phyloP scores from a whole-genome alignment of 2,113 vertebrate genomes.

The Junco hyemalis region DNA sequence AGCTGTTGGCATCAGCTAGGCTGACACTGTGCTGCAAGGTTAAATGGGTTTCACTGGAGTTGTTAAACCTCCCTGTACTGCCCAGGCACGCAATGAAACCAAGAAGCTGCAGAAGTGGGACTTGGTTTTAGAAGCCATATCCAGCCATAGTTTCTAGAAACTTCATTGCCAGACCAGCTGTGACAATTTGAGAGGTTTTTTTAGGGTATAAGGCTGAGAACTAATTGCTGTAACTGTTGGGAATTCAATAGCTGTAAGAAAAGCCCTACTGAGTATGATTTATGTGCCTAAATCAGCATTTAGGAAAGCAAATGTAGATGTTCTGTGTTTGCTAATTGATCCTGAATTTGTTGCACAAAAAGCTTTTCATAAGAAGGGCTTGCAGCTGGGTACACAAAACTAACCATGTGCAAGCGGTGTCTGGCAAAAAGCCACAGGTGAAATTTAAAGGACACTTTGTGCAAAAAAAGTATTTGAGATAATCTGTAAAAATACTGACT shows the following conservation, averaged over 20 bases:
- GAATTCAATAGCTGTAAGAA: neutral
- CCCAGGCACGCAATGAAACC: neutral
- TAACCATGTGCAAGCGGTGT: neutral
- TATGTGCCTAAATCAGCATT: neutral
- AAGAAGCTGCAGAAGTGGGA: neutral
- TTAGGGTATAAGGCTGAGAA: neutral
- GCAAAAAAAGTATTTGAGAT: neutral
- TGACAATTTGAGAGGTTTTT: neutral
- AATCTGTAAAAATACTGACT: neutral
- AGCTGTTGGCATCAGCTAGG: neutral
- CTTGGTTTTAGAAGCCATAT: neutral
- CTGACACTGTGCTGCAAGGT: neutral
- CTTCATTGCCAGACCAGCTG: neutral
- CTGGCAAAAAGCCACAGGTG: neutral
- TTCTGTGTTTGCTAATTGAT: neutral
- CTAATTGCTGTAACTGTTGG: neutral
- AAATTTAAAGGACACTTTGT: constrained; percentile 7
- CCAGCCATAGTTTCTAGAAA: neutral
- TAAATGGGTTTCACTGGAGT: neutral
- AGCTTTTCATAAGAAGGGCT: neutral
- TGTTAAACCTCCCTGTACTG: neutral
- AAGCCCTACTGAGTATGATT: neutral
- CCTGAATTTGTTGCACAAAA: neutral
- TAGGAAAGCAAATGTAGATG: neutral
- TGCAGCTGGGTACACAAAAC: constrained; percentile 45